Conservation (phyloP, 2,113 vertebrate genomes). For the Pao palembangensis region DNA sequence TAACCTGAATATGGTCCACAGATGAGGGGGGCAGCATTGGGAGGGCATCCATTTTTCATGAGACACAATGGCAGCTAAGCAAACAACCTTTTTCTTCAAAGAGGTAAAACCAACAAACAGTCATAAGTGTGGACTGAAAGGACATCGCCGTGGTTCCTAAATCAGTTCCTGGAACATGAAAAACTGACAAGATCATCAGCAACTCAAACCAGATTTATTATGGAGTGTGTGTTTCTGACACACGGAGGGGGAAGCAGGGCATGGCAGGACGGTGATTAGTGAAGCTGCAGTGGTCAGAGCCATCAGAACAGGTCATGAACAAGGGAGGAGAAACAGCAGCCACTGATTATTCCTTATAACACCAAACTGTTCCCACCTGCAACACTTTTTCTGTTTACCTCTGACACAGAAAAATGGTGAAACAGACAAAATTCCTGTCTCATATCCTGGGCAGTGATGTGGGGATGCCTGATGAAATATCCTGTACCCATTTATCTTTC, state of each 20-base stretch:
- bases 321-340: not conserved
- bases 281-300: conserved; percentile 14
- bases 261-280: conserved; percentile 16
- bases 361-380: conserved; percentile 19
- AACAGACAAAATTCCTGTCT: conserved; percentile 64
- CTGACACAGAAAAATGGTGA: conserved; percentile 46
- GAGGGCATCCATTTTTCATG: conserved; percentile 76
- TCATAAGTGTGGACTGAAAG: no score
- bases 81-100: conserved; percentile 65
- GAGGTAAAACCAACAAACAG: not conserved
- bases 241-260: conserved; percentile 8
- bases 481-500: conserved; percentile 75
- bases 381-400: conserved; percentile 48
- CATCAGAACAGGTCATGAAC: conserved; percentile 16
- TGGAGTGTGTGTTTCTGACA: conserved; percentile 35
- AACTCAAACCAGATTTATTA: conserved; percentile 25
- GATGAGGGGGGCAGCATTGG: conserved; percentile 44
- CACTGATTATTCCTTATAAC: conserved; percentile 13
- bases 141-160: no score
- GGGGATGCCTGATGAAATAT: conserved; percentile 68
- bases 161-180: no score
- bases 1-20: conserved; percentile 61
- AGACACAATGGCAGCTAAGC: conserved; percentile 63
- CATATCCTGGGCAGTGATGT: conserved; percentile 64
- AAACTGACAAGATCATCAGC: no score